Conservation (phyloP, 2,797 vertebrate genomes). For the Bucorvus abyssinicus region DNA sequence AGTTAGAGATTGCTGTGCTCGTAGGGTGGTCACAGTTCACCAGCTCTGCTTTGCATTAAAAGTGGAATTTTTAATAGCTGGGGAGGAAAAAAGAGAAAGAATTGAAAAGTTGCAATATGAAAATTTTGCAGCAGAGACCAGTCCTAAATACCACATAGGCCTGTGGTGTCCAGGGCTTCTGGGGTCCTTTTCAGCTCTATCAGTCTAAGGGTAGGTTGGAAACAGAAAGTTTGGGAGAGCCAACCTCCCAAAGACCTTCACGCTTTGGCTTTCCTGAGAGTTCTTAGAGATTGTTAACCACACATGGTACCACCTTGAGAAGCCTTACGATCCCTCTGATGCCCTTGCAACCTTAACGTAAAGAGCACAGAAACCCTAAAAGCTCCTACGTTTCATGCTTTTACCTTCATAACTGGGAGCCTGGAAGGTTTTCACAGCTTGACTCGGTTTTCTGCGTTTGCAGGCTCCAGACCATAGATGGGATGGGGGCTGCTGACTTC, state of each 20-base stretch:
- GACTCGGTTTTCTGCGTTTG: background rate
- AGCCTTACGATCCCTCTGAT: background rate
- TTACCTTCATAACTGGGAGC: background rate
- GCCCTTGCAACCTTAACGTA: background rate
- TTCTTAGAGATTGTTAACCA: background rate
- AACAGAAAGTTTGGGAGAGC: background rate
- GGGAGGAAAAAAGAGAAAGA: background rate
- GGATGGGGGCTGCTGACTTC: background rate
- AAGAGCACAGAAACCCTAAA: background rate
- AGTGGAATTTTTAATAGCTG: constrained; percentile 43
- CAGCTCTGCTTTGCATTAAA: constrained; percentile 42
- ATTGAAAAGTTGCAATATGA: background rate
- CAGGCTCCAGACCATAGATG: background rate
- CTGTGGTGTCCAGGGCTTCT: background rate
- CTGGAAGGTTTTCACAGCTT: background rate
- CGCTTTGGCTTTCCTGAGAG: background rate
- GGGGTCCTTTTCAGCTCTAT: background rate
- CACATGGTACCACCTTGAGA: background rate
- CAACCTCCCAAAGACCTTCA: background rate
- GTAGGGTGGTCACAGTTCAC: background rate
- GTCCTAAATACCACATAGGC: accelerated
- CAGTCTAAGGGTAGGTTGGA: background rate
- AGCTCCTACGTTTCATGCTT: background rate
- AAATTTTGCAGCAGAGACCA: background rate
- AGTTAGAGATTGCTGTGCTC: background rate